Percentiles rank a stretch among this genome's conserved stretches.
phyloP scores from a whole-genome alignment of 2,797 vertebrate genomes.

The Lemur catta region DNA sequence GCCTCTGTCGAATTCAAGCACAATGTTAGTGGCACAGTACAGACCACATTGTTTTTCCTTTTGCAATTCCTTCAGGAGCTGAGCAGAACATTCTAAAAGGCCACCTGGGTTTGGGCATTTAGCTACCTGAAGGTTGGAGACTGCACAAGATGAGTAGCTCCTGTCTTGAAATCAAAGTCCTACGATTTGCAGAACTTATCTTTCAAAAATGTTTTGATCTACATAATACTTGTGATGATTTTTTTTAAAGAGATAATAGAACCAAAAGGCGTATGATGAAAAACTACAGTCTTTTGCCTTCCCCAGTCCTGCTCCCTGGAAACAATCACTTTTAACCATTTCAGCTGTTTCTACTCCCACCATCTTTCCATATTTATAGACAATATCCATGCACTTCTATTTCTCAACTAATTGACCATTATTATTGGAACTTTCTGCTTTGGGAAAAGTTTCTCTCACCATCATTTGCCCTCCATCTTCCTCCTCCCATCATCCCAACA shows the following conservation, averaged over 20 bases:
- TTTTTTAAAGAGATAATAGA: background rate
- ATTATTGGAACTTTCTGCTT: background rate
- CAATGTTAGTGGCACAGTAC: rapidly evolving
- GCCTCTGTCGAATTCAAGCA: background rate
- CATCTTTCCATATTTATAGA: background rate
- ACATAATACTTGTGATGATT: background rate
- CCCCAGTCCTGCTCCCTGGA: background rate
- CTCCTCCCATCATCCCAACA: background rate
- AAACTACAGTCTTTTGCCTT: background rate
- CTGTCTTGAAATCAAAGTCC: background rate
- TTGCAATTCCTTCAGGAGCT: background rate
- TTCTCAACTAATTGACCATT: background rate
- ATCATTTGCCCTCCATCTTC: background rate
- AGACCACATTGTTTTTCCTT: background rate
- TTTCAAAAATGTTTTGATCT: background rate
- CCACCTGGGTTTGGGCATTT: background rate
- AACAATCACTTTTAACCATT: background rate
- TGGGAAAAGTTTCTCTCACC: background rate
- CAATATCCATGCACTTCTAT: background rate
- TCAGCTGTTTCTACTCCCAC: background rate
- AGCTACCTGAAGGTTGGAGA: background rate
- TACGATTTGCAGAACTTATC: background rate
- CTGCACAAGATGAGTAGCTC: background rate
- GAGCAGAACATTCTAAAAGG: background rate
- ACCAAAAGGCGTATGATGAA: background rate